Percentiles rank a stretch among this genome's conserved stretches.
phyloP scores from a whole-genome alignment of 2,113 vertebrate genomes.

The Sebastes fasciatus region DNA sequence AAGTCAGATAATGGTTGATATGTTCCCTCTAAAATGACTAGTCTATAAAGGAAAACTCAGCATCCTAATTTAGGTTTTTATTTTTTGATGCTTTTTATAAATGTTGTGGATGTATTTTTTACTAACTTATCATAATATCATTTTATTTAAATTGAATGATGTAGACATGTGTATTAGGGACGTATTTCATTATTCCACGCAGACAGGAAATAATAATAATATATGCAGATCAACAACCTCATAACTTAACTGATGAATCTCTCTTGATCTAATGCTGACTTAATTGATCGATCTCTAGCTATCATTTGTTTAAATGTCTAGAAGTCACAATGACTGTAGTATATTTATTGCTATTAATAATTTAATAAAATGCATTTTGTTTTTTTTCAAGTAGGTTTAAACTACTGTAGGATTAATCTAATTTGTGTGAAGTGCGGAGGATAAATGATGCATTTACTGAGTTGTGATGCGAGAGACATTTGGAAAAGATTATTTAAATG shows the following conservation, averaged over 20 bases:
- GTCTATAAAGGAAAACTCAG: not conserved
- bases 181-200: not conserved
- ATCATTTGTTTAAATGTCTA: not conserved
- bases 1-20: not conserved
- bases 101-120: not conserved
- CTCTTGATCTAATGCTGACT: not conserved
- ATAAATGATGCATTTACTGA: not conserved
- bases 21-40: not conserved
- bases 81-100: constrained; percentile 1
- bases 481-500: not conserved
- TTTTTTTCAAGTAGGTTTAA: not conserved
- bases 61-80: not conserved
- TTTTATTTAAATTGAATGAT: not conserved
- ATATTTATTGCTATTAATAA: not conserved
- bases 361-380: not conserved
- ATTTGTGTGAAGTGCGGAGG: not conserved
- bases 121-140: not conserved
- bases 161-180: not conserved
- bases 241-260: not conserved
- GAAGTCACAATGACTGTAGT: not conserved
- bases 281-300: not conserved
- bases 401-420: not conserved
- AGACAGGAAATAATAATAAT: not conserved
- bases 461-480: not conserved
- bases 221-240: not conserved